Percentiles rank a stretch among this genome's conserved stretches.
phyloP scores from a whole-genome alignment of 2,888 invertebrate genomes.

The Melitaea athalia region DNA sequence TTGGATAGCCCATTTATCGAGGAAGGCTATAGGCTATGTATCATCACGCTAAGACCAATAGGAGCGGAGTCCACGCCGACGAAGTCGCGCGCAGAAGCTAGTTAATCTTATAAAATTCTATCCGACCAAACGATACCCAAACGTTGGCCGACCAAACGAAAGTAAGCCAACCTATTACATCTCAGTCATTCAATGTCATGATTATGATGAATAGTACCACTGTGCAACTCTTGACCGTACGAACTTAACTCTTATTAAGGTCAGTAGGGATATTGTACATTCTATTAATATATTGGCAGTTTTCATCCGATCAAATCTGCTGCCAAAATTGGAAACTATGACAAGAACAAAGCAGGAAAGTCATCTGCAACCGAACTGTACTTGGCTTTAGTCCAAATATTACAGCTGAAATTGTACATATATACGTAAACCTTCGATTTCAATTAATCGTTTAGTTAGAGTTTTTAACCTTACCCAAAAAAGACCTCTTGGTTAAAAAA shows the following conservation, averaged over 20 bases:
- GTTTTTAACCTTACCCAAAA: not conserved
- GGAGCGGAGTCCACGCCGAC: too few relatives aligned
- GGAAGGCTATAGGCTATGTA: too few relatives aligned
- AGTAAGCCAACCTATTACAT: too few relatives aligned
- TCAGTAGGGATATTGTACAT: not conserved
- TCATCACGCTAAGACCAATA: too few relatives aligned
- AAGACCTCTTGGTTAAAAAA: too few relatives aligned
- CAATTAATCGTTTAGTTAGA: not conserved
- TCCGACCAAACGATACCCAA: too few relatives aligned
- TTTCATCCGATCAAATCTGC: slow-evolving; percentile 4
- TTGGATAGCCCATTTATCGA: too few relatives aligned
- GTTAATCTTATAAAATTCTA: too few relatives aligned
- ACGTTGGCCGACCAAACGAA: too few relatives aligned
- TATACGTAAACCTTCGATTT: slow-evolving; percentile 8
- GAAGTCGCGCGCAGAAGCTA: too few relatives aligned
- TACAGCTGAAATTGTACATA: slow-evolving; percentile 17
- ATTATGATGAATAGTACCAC: not conserved
- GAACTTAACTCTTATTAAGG: not conserved
- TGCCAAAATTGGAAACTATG: slow-evolving; percentile 33
- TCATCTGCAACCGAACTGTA: slow-evolving; percentile 18
- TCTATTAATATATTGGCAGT: not conserved
- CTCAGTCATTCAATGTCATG: too few relatives aligned
- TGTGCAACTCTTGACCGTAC: not conserved
- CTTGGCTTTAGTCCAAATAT: slow-evolving; percentile 32
- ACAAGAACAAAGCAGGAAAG: slow-evolving; percentile 31